A percentile compares a stretch with the other conserved stretches of the same genome.
phyloP scores from a whole-genome alignment of 2,888 invertebrate genomes.

The Hyles lineata region DNA sequence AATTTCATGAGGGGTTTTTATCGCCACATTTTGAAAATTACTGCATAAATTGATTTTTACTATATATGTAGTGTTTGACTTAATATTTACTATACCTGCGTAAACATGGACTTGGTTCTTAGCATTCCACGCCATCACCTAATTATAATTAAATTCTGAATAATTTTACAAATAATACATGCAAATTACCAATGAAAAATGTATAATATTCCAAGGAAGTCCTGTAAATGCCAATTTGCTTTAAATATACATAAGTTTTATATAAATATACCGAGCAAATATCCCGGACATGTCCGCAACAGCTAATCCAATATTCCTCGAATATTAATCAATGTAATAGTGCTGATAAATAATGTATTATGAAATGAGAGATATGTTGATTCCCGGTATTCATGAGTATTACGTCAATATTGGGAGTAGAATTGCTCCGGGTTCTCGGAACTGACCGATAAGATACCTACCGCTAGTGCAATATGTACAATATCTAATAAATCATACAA shows the following conservation, averaged over 20 bases:
- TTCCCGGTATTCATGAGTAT: constrained; percentile 41
- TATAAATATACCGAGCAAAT: not conserved
- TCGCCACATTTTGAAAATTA: no score
- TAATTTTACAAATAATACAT: no score
- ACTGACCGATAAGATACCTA: not conserved
- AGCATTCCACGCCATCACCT: no score
- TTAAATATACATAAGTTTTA: not conserved
- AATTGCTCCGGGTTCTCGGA: constrained; percentile 10
- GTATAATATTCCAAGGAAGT: no score
- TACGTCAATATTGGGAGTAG: constrained; percentile 39
- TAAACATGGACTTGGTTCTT: no score
- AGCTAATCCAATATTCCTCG: constrained; percentile 6
- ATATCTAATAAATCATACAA: constrained; percentile 11
- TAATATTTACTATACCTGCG: no score
- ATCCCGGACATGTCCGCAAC: not conserved
- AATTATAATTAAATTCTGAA: no score
- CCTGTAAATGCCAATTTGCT: no score
- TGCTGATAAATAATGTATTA: constrained; percentile 20
- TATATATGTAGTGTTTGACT: no score
- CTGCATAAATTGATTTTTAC: no score
- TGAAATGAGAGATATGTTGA: constrained; percentile 34
- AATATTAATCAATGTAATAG: constrained; percentile 10
- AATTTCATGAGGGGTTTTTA: no score
- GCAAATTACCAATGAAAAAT: no score
- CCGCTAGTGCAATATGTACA: not conserved